These are phyloP conservation scores for Cinclus mexicanus DNA, from an alignment of 2,113 vertebrate genomes.

Conservation along the genomic window DNA sequence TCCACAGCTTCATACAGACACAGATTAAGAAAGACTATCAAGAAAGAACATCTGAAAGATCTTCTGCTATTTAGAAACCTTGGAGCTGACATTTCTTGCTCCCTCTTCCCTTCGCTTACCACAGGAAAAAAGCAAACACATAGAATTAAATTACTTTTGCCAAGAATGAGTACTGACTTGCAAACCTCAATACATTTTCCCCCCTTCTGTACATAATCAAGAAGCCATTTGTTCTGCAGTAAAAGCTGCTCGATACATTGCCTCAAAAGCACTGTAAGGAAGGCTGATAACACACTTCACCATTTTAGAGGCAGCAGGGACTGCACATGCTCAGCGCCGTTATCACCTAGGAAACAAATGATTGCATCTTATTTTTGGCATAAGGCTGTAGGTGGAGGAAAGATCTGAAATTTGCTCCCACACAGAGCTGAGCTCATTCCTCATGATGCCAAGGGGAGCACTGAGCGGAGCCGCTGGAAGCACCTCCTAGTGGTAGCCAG, in stretches of 20 bases:
- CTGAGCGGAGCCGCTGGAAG: background rate
- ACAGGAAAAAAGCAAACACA: background rate
- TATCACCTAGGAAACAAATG: slow-evolving; percentile 72
- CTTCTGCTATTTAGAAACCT: background rate
- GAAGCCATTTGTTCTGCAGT: background rate
- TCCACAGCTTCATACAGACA: background rate
- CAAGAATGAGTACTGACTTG: background rate
- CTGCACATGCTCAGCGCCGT: slow-evolving; percentile 3
- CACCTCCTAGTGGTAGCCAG: slow-evolving; percentile 28
- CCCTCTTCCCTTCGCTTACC: background rate
- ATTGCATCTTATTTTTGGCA: slow-evolving; percentile 74
- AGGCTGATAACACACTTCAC: slow-evolving; percentile 53
- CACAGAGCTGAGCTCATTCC: slow-evolving; percentile 39
- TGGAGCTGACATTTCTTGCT: background rate
- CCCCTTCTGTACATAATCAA: slow-evolving; percentile 2
- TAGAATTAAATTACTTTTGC: background rate
- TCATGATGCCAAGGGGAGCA: slow-evolving; percentile 31
- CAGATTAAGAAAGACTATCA: background rate
- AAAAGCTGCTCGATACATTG: background rate
- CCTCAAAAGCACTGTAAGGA: slow-evolving; percentile 37
- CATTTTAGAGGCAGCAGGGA: slow-evolving; percentile 24
- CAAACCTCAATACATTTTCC: background rate
- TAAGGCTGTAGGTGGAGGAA: slow-evolving; percentile 70
- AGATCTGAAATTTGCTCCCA: slow-evolving; percentile 58
- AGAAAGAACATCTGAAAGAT: background rate